Base-by-base conservation (phyloP, 2,797 vertebrate genomes). In the Garrulus glandarius region DNA sequence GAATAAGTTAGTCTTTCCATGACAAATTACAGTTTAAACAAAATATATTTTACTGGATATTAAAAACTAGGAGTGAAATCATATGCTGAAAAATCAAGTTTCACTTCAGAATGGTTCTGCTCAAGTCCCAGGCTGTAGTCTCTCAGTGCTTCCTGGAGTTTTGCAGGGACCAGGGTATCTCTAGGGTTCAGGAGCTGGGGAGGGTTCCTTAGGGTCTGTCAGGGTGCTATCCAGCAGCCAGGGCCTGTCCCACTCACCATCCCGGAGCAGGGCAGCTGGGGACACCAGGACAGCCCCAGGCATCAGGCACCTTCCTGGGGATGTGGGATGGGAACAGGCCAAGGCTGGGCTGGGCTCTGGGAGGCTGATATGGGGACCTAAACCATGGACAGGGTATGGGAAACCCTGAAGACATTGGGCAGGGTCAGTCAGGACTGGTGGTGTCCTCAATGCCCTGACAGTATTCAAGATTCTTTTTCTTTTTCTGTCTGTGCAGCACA, bases 161-260 rank as follows among this genome's bases (percentile, higher is more conserved):
- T 26, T 71, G 32, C 44, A 43, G 29, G 13, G 20, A 9, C 13
- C 3, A 4, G 7, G 5, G 4, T 3, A 9, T 81, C 6, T 18
- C 12, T 44, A 21, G 11, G 32, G 2, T 14, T 61, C 15, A 4
- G 44, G 20, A 64, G 5, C 9, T 57, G 9, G 4, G 10, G 4
- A 6, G 0, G 7, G 0, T 4, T 13, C 21, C 9, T 29, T 1
- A 2, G 4, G 9, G 11, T 52, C 22, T 22, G 5, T 11, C n/a
- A 39, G 5, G 10, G 3, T 9, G 11, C 4, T 15, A 2, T 4
- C 17, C 44, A 37, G 17, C 18, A 71, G 5, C 13, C 37, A 19
- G 9, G 15, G 9, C 4, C 11, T 29, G 1, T 83, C 9, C 17
- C 26, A 6, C 3, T 1, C 15, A 20, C 8, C 13, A 37, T 13